phyloP scores from a whole-genome alignment of 2,888 invertebrate species.

The Geophilus truncorum region DNA sequence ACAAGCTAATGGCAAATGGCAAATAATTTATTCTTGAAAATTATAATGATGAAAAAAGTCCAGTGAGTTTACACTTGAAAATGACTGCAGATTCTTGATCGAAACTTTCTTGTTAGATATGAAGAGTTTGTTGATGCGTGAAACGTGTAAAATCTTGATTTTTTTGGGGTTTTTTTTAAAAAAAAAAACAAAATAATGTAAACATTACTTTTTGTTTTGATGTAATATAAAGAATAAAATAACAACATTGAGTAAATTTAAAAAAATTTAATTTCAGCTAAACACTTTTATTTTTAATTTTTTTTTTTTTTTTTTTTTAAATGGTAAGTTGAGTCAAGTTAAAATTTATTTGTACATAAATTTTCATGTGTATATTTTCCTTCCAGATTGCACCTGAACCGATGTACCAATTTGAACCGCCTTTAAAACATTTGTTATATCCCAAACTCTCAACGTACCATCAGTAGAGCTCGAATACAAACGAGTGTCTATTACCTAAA shows the following conservation, averaged over 20 bases:
- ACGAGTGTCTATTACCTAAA: slow-evolving; percentile 43
- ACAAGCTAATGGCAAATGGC: background rate
- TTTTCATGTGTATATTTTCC: background rate
- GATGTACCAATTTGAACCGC: background rate
- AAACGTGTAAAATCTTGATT: background rate
- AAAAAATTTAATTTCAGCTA: background rate
- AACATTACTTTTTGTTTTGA: background rate
- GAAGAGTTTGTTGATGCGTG: background rate
- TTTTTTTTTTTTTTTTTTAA: background rate
- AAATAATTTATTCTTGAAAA: too few relatives aligned
- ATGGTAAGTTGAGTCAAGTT: background rate
- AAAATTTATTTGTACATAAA: background rate
- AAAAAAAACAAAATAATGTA: too few relatives aligned
- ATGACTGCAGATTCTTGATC: background rate
- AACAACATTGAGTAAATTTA: background rate
- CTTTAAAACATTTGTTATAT: slow-evolving; percentile 43
- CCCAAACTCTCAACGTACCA: slow-evolving; percentile 48
- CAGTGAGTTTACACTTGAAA: background rate
- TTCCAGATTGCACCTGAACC: slow-evolving; percentile 28
- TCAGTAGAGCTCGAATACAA: slow-evolving; percentile 50
- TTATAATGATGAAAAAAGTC: too few relatives aligned
- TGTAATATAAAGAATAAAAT: background rate
- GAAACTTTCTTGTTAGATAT: background rate
- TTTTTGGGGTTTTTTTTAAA: background rate
- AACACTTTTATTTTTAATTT: too few relatives aligned